phyloP scores from a whole-genome alignment of 2,888 invertebrate species.

The Rhyacophila evoluta region DNA sequence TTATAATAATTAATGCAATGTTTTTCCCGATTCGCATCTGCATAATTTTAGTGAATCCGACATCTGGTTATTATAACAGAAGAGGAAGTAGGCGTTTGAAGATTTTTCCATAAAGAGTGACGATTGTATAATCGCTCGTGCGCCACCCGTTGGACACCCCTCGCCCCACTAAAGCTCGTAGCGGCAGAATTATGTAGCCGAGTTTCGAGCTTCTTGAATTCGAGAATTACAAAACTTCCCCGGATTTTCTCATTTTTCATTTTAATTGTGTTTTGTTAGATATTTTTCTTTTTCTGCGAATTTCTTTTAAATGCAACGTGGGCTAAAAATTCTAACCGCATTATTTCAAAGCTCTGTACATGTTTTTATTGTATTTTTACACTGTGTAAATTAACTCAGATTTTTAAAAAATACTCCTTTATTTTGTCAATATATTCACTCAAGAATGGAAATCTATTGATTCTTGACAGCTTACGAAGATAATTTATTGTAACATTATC shows the following conservation, averaged over 20 bases:
- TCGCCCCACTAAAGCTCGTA: conserved; percentile 14
- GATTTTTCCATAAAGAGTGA: conserved; percentile 42
- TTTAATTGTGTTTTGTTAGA: conserved; percentile 53
- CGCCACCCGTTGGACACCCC: conserved; percentile 23
- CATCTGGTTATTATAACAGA: conserved; percentile 16
- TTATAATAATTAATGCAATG: conserved; percentile 5
- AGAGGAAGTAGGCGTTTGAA: conserved; percentile 25
- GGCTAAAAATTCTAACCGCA: background rate
- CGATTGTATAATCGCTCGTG: conserved; percentile 4
- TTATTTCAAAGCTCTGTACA: background rate
- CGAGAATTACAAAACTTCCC: conserved; percentile 52
- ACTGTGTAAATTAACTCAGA: no score
- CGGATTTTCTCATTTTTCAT: conserved; percentile 54
- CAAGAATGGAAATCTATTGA: no score
- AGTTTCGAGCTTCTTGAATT: conserved; percentile 49
- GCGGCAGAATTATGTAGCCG: conserved; percentile 47
- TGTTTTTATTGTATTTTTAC: background rate
- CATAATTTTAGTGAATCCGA: background rate
- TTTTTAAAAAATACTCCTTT: no score
- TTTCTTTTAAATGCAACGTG: background rate
- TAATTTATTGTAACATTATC: no score
- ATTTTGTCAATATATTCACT: no score
- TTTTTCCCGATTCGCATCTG: background rate
- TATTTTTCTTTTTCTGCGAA: conserved; percentile 40
- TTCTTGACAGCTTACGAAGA: no score